These are phyloP conservation scores for Sturmia bella DNA, from an alignment of 2,888 invertebrate genomes.

Conservation along the genomic window DNA sequence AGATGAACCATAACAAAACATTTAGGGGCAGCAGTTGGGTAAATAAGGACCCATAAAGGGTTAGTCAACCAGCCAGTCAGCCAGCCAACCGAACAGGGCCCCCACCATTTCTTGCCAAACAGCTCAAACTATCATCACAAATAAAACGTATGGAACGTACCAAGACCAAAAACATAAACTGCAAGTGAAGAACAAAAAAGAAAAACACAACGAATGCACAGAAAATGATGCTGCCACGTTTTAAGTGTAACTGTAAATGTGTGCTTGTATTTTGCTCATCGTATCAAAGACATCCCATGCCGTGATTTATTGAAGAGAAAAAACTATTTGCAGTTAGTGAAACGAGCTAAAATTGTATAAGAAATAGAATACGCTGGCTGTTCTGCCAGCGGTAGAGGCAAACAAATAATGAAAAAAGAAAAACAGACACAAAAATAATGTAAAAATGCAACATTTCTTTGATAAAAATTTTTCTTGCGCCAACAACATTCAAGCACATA, in stretches of 20 bases:
- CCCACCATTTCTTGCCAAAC: constrained; percentile 33
- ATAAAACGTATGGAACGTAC: constrained; percentile 54
- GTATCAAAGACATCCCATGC: constrained; percentile 80
- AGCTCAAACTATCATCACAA: constrained; percentile 66
- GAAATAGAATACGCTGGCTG: constrained; percentile 39
- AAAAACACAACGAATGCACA: constrained; percentile 9
- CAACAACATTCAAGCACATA: constrained; percentile 61
- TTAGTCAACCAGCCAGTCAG: constrained; percentile 24
- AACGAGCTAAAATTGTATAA: constrained; percentile 60
- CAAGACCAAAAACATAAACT: constrained; percentile 52
- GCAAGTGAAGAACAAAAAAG: neutral
- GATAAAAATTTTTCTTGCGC: constrained; percentile 80
- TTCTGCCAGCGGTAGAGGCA: constrained; percentile 63
- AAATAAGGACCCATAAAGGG: constrained; percentile 21
- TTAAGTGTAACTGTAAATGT: neutral
- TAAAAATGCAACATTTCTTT: constrained; percentile 78
- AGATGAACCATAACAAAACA: constrained; percentile 73
- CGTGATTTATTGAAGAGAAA: constrained; percentile 78
- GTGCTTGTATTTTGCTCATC: constrained; percentile 58
- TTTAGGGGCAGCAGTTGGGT: constrained; percentile 36
- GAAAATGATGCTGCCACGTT: constrained; percentile 36
- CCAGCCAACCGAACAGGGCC: constrained; percentile 11
- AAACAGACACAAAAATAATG: constrained; percentile 37
- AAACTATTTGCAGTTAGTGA: constrained; percentile 59
- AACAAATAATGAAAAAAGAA: constrained; percentile 6